Base-by-base conservation (phyloP, 2,797 vertebrate genomes). In the Gastrophryne carolinensis region DNA sequence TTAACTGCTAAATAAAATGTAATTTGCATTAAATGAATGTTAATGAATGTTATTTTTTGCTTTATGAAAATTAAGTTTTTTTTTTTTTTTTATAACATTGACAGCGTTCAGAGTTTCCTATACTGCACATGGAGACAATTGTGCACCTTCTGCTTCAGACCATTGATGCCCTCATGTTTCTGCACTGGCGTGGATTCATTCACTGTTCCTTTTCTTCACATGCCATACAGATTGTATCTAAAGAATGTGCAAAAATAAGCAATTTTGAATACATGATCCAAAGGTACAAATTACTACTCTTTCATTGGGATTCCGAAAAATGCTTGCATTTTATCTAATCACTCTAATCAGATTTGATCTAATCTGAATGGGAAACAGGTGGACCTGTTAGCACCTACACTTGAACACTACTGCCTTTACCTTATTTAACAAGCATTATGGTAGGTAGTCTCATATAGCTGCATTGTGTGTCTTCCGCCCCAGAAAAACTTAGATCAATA, bases 191-290 rank as follows among this genome's bases (percentile, higher is more conserved):
- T 0, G 89, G 90, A 0, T 90, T 90, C 2, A 9, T 93, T 23
- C 91, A 92, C 52, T 77, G 89, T 13, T 86, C 88, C 0, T 9
- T 92, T 11, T 89, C 88, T 79, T 91, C 91, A 73, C 80, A 87
- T 0, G 89, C 90, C 13, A 13, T 92, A 72, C 86, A 91, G 0
- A 35, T 92, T 0, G 82, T 92, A 37, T 87, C 87, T 34, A 52
- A 83, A 0, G 86, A 87, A 4, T 83, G 87, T 74, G 90, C 89
- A 0, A 90, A 90, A 80, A 81, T 92, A 1, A 87, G 89, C 75
- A 91, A 92, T 79, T 79, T 92, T 80, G 91, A 92, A 52, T 86
- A 89, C 75, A 83, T 90, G 91, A 41, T 87, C 12, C 86, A 90
- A 83, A 92, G 90, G 91, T 92, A 68, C 72, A 34, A 12, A 23